Percentiles rank a stretch among this genome's conserved stretches.
phyloP scores from a whole-genome alignment of 2,113 vertebrate species.

The Myiagra hebetior region DNA sequence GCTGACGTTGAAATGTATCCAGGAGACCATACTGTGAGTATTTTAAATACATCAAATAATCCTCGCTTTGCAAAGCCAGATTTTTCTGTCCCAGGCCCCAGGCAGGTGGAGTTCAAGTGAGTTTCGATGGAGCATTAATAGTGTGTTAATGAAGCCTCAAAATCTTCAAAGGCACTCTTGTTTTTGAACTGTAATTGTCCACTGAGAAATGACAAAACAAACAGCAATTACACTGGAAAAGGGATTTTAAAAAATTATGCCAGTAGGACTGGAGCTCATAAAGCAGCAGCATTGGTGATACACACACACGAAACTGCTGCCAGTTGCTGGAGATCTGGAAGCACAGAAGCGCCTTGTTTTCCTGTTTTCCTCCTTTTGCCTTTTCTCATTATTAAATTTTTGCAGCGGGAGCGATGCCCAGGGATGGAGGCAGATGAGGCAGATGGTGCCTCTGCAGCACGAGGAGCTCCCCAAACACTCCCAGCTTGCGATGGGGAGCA shows the following conservation, averaged over 20 bases:
- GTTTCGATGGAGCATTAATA: background rate
- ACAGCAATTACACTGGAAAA: constrained; percentile 57
- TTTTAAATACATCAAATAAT: constrained; percentile 42
- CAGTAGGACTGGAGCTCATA: constrained; percentile 13
- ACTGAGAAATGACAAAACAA: constrained; percentile 66
- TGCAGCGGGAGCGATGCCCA: background rate
- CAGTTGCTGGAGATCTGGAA: background rate
- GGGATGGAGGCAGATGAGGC: background rate
- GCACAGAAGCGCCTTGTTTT: background rate
- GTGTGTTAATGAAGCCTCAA: background rate
- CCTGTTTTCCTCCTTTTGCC: background rate
- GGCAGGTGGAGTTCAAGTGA: constrained; percentile 25
- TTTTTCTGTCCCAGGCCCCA: background rate
- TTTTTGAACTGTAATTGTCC: constrained; percentile 54
- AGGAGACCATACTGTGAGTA: constrained; percentile 3
- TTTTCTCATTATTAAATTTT: background rate
- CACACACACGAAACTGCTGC: background rate
- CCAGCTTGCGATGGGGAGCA: rapidly evolving
- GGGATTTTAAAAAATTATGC: background rate
- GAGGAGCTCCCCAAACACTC: background rate
- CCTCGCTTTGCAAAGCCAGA: background rate
- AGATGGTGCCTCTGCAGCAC: background rate
- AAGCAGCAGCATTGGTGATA: background rate
- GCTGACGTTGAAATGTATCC: constrained; percentile 29
- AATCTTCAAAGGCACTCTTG: constrained; percentile 18